These are phyloP conservation scores for Riparia riparia DNA, from an alignment of 2,113 vertebrate genomes.

Conservation along the genomic window DNA sequence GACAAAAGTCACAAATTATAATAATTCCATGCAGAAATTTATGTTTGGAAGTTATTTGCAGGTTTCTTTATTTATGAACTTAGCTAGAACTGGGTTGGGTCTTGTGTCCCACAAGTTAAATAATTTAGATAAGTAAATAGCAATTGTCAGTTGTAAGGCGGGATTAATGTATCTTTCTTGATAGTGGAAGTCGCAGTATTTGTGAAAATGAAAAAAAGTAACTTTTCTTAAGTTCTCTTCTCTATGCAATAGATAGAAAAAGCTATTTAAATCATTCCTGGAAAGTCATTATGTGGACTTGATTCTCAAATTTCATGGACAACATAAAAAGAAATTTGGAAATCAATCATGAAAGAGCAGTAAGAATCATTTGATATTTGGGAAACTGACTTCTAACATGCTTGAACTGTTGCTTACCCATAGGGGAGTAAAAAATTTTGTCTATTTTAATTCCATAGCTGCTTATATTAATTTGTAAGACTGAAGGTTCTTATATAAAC, in stretches of 20 bases:
- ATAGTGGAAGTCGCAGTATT: not conserved
- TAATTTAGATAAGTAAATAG: not conserved
- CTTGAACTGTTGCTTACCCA: not conserved
- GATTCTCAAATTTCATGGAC: not conserved
- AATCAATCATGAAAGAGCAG: not conserved
- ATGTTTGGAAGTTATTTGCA: not conserved
- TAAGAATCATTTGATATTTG: not conserved
- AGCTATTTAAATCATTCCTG: not conserved
- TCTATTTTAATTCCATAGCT: not conserved
- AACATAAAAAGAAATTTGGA: not conserved
- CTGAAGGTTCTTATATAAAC: not conserved
- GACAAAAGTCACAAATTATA: not conserved
- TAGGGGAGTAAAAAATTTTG: not conserved
- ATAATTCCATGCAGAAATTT: not conserved
- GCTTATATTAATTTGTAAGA: not conserved
- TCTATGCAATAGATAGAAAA: not conserved
- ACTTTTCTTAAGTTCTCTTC: not conserved
- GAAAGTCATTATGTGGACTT: not conserved
- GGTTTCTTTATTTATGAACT: not conserved
- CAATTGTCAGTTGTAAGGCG: rapidly evolving
- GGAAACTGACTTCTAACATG: not conserved
- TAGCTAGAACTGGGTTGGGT: not conserved
- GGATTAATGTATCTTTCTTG: not conserved
- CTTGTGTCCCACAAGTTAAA: not conserved
- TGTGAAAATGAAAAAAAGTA: rapidly evolving